A percentile compares a stretch with the other conserved stretches of the same genome.
These are phyloP conservation scores for Coregonus ussuriensis DNA, from an alignment of 2,797 vertebrate species.

Conservation along the genomic window DNA sequence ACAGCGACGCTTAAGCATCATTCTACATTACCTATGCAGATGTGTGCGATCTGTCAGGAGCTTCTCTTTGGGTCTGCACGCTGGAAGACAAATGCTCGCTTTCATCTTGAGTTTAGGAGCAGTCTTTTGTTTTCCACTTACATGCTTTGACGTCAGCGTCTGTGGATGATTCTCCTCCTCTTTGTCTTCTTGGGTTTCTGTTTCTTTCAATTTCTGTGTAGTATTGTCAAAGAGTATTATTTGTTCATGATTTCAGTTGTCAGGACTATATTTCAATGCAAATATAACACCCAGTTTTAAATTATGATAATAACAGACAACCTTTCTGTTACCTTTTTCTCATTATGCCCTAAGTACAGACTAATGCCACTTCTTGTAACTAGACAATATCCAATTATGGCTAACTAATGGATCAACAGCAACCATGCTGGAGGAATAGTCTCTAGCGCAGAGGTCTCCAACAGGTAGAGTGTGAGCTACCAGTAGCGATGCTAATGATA, in stretches of 20 bases:
- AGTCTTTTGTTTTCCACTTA: slow-evolving; percentile 20
- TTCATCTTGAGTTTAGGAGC: slow-evolving; percentile 41
- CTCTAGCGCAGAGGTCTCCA: no score
- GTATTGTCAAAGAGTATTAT: background rate
- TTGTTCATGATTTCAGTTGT: background rate
- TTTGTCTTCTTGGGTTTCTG: background rate
- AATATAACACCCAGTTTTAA: background rate
- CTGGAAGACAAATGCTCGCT: slow-evolving; percentile 15
- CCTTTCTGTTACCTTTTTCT: background rate
- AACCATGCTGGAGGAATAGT: no score
- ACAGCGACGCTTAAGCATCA: slow-evolving; percentile 31
- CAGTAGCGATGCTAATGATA: no score
- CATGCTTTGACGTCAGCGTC: slow-evolving; percentile 9
- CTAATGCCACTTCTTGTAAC: background rate
- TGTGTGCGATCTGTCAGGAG: slow-evolving; percentile 17
- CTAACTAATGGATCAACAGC: no score
- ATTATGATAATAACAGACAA: no score
- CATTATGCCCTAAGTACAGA: background rate
- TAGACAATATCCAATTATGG: background rate
- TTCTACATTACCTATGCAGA: slow-evolving; percentile 37
- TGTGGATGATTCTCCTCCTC: background rate
- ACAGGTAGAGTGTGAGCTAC: no score
- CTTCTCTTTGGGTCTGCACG: slow-evolving; percentile 5
- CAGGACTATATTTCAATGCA: background rate
- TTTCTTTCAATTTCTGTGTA: background rate